Evolutionary conservation across 35 echinoderm and acorn worm genomes (phyloP).

Genomic region (Holothuria glaberrima): DNA sequence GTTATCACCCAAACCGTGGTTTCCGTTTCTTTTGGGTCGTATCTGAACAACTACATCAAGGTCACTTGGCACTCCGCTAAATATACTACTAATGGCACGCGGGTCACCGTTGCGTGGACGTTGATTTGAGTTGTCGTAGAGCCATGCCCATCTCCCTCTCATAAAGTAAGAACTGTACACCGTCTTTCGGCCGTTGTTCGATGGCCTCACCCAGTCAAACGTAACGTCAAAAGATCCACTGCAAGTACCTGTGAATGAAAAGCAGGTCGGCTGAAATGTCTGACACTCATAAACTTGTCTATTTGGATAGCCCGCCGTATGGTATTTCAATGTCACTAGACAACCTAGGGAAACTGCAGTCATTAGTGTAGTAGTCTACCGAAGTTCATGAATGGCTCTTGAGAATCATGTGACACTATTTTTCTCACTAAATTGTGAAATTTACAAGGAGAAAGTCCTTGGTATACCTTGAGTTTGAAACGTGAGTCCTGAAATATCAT

Average conservation of each 20-base stretch:
- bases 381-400: too few relatives aligned
- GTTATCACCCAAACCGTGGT: not conserved
- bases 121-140: slow-evolving; percentile 73
- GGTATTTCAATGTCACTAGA: too few relatives aligned
- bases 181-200: slow-evolving; percentile 1
- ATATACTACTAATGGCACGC: not conserved
- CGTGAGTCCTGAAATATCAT: too few relatives aligned
- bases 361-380: too few relatives aligned
- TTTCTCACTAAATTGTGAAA: too few relatives aligned
- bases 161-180: slow-evolving; percentile 82
- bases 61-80: slow-evolving; percentile 60
- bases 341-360: too few relatives aligned
- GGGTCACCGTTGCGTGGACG: slow-evolving; percentile 69
- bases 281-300: too few relatives aligned
- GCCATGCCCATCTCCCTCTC: slow-evolving; percentile 62
- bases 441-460: too few relatives aligned
- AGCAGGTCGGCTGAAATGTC: not conserved
- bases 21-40: slow-evolving; percentile 11
- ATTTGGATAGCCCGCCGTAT: too few relatives aligned
- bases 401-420: too few relatives aligned
- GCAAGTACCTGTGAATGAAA: slow-evolving; percentile 60
- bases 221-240: slow-evolving; percentile 62
- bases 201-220: slow-evolving; percentile 80
- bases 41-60: slow-evolving; percentile 88
- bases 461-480: too few relatives aligned